A percentile compares a stretch with the other conserved stretches of the same genome.
Evolutionary conservation across 2,113 vertebrate genomes (phyloP).

Genomic region (Semnornis frantzii): DNA sequence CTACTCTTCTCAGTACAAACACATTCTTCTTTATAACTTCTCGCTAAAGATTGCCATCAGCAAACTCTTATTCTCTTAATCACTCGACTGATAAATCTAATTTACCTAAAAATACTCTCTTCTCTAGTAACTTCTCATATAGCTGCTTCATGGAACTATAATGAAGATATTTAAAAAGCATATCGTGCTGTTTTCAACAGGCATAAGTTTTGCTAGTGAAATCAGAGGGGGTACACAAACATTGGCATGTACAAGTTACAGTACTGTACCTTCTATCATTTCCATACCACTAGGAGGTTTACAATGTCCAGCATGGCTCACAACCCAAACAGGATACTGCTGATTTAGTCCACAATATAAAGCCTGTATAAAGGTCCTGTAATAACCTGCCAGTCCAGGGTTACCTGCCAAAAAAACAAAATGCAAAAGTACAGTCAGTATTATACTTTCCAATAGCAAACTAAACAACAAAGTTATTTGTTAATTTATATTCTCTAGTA

Average conservation of each 20-base stretch:
- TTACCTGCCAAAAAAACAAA: conserved; percentile 83
- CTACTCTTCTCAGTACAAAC: background rate
- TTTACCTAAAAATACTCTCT: background rate
- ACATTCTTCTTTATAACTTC: background rate
- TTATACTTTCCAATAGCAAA: background rate
- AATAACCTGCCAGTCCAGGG: conserved; percentile 88
- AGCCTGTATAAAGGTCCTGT: conserved; percentile 86
- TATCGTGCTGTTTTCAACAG: background rate
- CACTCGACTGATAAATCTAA: background rate
- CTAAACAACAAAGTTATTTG: background rate
- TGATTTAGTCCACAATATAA: conserved; percentile 78
- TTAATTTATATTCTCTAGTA: background rate
- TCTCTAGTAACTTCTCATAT: background rate
- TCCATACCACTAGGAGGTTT: conserved; percentile 82
- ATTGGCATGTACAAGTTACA: background rate
- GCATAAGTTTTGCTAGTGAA: background rate
- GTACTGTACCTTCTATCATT: conserved; percentile 83
- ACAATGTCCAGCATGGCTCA: conserved; percentile 92
- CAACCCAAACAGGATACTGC: conserved; percentile 87
- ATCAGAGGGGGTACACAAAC: background rate
- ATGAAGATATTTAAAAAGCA: background rate
- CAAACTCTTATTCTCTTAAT: background rate
- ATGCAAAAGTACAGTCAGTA: conserved; percentile 5
- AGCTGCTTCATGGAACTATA: background rate
- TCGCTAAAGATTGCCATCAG: background rate